A percentile compares a stretch with the other conserved stretches of the same genome.
Conservation (phyloP, 2,888 invertebrate genomes). For the Dione vanillae region DNA sequence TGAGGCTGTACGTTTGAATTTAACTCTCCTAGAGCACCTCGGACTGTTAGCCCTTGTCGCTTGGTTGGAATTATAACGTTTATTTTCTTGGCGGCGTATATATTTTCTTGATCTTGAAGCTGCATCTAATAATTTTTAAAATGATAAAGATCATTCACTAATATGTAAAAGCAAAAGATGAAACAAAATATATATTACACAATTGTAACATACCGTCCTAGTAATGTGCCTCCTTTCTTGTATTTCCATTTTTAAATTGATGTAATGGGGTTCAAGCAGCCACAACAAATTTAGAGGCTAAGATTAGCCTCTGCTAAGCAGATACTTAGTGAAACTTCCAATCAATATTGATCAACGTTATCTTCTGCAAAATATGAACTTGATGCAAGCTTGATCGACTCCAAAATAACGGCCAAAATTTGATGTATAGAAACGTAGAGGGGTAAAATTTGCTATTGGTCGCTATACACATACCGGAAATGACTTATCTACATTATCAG, state of each 20-base stretch:
- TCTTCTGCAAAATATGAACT: not conserved
- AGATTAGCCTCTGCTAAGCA: constrained; percentile 11
- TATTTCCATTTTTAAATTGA: constrained; percentile 60
- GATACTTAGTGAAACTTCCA: not conserved
- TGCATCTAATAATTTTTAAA: constrained; percentile 52
- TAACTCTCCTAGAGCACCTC: constrained; percentile 75
- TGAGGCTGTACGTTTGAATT: constrained; percentile 71
- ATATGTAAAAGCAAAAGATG: not conserved
- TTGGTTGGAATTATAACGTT: constrained; percentile 60
- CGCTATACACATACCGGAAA: constrained; percentile 40
- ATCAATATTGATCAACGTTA: constrained; percentile 3
- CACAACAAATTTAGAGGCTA: constrained; percentile 11
- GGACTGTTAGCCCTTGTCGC: constrained; percentile 62
- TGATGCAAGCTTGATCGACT: constrained; percentile 36
- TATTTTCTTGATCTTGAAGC: constrained; percentile 74
- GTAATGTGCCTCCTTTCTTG: constrained; percentile 62
- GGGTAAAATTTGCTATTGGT: constrained; percentile 45
- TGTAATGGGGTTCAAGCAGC: constrained; percentile 8
- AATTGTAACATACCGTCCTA: constrained; percentile 59
- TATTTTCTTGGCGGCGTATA: constrained; percentile 62
- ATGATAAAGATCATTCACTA: constrained; percentile 16
- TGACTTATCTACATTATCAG: not conserved
- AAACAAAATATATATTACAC: constrained; percentile 4
- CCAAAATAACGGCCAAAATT: constrained; percentile 50
- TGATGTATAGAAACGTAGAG: constrained; percentile 35